Conservation (phyloP, 2,888 invertebrate genomes). For the Eilema sororculum region DNA sequence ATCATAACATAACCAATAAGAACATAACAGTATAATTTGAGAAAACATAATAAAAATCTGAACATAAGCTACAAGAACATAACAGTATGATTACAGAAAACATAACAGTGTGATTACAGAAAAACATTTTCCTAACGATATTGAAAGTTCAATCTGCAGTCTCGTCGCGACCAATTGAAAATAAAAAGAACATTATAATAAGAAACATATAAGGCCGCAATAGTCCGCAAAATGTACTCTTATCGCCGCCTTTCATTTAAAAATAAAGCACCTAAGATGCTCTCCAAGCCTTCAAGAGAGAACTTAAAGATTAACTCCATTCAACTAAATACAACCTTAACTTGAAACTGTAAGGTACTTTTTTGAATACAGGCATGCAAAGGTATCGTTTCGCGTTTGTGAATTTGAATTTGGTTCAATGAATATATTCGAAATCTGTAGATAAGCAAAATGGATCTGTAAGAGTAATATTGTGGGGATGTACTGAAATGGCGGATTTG, state of each 20-base stretch:
- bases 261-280: constrained; percentile 56
- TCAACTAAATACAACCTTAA: constrained; percentile 33
- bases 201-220: constrained; percentile 43
- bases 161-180: constrained; percentile 43
- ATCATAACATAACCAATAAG: no score
- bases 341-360: constrained; percentile 10
- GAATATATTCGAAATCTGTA: constrained; percentile 55
- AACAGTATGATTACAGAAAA: constrained; percentile 3
- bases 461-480: constrained; percentile 47
- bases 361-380: constrained; percentile 15
- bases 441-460: constrained; percentile 52
- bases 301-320: constrained; percentile 32
- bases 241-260: constrained; percentile 54
- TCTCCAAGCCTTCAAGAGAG: constrained; percentile 43
- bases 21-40: not conserved
- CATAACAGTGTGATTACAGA: not conserved
- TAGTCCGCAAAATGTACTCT: constrained; percentile 51
- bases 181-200: constrained; percentile 53
- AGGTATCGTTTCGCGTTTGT: constrained; percentile 45
- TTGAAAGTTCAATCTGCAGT: constrained; percentile 1
- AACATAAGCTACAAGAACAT: constrained; percentile 1
- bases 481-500: constrained; percentile 40
- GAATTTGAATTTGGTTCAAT: constrained; percentile 56
- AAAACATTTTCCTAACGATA: constrained; percentile 14
- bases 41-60: not conserved